These are phyloP conservation scores for Microhierax caerulescens DNA, from an alignment of 2,797 vertebrate species.

Conservation along the genomic window DNA sequence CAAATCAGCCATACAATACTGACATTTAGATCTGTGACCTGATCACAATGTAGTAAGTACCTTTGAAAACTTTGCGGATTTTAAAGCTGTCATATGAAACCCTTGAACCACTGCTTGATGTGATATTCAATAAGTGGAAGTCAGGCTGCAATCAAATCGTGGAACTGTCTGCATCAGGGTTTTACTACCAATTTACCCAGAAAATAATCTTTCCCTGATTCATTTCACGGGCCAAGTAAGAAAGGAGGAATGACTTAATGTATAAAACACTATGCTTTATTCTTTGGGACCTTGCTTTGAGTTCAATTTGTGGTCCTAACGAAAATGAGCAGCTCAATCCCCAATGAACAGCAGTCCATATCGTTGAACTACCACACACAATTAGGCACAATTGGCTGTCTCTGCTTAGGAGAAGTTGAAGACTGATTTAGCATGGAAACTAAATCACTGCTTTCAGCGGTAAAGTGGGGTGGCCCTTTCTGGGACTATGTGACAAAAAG, in stretches of 20 bases:
- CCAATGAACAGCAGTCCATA: constrained; percentile 53
- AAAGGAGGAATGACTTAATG: constrained; percentile 48
- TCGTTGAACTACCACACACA: constrained; percentile 50
- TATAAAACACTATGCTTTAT: constrained; percentile 53
- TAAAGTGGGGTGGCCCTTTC: constrained; percentile 25
- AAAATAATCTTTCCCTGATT: constrained; percentile 71
- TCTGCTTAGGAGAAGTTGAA: constrained; percentile 53
- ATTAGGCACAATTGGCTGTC: constrained; percentile 69
- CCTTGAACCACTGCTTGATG: constrained; percentile 68
- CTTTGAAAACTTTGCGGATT: constrained; percentile 50
- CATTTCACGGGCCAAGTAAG: constrained; percentile 64
- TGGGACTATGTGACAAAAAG: not conserved
- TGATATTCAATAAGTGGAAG: constrained; percentile 66
- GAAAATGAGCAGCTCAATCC: constrained; percentile 66
- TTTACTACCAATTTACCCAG: constrained; percentile 69
- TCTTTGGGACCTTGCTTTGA: constrained; percentile 54
- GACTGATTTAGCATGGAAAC: constrained; percentile 44
- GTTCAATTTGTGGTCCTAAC: constrained; percentile 66
- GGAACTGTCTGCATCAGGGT: constrained; percentile 59
- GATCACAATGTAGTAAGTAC: constrained; percentile 65
- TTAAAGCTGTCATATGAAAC: constrained; percentile 65
- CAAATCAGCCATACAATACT: constrained; percentile 64
- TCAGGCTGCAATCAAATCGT: constrained; percentile 66
- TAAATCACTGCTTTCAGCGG: constrained; percentile 49
- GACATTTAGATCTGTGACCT: constrained; percentile 77